Evolutionary conservation across 1,140 invertebrate genomes (phyloP), one percentile per base, ranked within the genome.

Genomic region (Eueides isabella): DNA sequence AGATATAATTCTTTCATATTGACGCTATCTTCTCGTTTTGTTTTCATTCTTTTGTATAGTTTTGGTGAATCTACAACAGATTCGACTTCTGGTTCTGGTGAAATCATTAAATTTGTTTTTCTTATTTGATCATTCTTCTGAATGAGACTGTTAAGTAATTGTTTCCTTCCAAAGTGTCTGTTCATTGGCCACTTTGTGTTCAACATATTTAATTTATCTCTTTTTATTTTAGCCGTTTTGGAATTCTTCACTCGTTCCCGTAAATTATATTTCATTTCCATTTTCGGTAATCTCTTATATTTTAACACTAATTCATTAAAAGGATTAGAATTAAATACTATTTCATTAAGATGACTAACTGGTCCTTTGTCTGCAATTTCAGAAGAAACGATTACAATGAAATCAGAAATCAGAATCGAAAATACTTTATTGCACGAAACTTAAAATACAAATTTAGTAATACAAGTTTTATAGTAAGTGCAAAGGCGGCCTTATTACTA

Each of bases 191-290:
- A 89, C 73, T 86, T 86, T 19, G 85, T 86, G 70, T 85, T 89
- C 0, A 84, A 81, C 9, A 89, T 67, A 66, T 86, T 86, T 19
- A 84, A 44, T 29, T 75, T 82, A 48, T 85, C 82, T 33, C 71
- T 67, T 67, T 86, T 88, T 5, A 83, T 30, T 66, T 78, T 76
- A 26, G 84, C 78, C 12, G 84, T 76, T 77, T 85, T 89, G 55
- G 74, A 83, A 67, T 89, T 85, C 38, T 87, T 90, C 0, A 89
- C 80, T 77, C 89, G 86, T 74, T 91, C 86, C 41, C 84, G 75
- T 61, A 89, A 76, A 76, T 92, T 89, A 61, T 92, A 90, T 72
- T 74, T 85, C 66, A 92, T 76, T 77, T 92, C 75, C 14, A 90
- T 75, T 81, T 86, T 87, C 12, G 90, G 88, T 55, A 82, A 61